Conservation (phyloP, 1,140 invertebrate species). For the Cephus cinctus region DNA sequence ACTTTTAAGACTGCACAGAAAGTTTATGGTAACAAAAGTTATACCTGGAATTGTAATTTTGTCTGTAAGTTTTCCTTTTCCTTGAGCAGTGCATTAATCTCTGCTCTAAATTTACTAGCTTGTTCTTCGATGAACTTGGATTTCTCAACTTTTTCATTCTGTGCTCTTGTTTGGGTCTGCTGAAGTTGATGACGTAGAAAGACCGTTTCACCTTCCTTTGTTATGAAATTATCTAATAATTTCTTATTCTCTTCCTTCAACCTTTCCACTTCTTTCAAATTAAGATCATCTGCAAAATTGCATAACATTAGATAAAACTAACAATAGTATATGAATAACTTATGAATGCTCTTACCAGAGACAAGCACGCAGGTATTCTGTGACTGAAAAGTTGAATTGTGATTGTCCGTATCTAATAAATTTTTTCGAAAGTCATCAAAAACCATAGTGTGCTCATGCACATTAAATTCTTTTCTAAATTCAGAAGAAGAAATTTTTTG, state of each 20-base stretch:
- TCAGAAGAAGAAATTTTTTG: too few relatives aligned
- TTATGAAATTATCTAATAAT: constrained; percentile 33
- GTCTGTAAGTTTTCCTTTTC: constrained; percentile 40
- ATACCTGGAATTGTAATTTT: constrained; percentile 38
- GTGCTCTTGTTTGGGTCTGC: constrained; percentile 27
- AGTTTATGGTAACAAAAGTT: constrained; percentile 4
- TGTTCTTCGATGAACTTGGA: constrained; percentile 33
- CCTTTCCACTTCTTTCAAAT: constrained; percentile 28
- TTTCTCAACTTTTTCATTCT: constrained; percentile 35
- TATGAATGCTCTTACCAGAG: constrained; percentile 20
- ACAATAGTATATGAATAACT: neutral
- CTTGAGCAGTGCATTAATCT: constrained; percentile 34
- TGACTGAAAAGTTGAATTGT: constrained; percentile 37
- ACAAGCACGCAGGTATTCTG: constrained; percentile 16
- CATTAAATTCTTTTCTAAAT: constrained; percentile 14
- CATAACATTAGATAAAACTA: constrained; percentile 1
- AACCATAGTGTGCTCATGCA: neutral
- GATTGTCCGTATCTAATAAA: constrained; percentile 18
- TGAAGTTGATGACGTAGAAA: constrained; percentile 39
- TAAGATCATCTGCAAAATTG: constrained; percentile 18
- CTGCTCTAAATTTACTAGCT: constrained; percentile 24
- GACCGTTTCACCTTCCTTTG: constrained; percentile 41
- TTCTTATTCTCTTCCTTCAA: constrained; percentile 37
- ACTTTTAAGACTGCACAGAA: constrained; percentile 5
- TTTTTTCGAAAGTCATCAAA: constrained; percentile 28